These are phyloP conservation scores for Corythaixoides concolor DNA, from an alignment of 2,113 vertebrate species.

Conservation along the genomic window DNA sequence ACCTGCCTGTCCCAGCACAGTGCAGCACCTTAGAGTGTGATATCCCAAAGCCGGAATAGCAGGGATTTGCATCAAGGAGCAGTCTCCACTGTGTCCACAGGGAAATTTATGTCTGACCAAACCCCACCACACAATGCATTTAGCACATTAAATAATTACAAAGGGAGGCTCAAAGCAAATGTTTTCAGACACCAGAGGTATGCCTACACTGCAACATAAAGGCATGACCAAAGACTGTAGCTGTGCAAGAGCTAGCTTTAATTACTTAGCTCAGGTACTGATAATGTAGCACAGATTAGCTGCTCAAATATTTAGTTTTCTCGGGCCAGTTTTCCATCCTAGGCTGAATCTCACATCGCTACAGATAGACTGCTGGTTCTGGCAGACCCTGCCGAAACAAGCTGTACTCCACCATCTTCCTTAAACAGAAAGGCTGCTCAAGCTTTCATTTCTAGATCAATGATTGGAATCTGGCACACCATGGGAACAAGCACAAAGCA, in stretches of 20 bases:
- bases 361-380: neutral
- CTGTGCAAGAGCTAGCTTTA: neutral
- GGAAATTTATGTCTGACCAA: neutral
- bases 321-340: conserved; percentile 1
- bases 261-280: conserved; percentile 1
- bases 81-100: neutral
- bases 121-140: neutral
- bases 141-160: neutral
- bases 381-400: neutral
- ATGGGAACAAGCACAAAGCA: neutral
- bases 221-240: neutral
- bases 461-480: neutral
- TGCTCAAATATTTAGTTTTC: conserved; percentile 61
- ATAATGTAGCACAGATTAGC: conserved; percentile 35
- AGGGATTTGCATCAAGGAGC: neutral
- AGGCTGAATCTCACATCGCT: neutral
- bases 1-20: neutral
- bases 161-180: neutral
- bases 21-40: neutral
- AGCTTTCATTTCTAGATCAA: neutral
- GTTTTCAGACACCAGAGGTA: neutral
- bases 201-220: neutral
- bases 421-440: neutral
- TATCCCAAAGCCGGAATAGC: neutral
- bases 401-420: neutral